Evolutionary conservation across 2,888 invertebrate species (phyloP).

Genomic region (Synanthedon andrenaeformis): DNA sequence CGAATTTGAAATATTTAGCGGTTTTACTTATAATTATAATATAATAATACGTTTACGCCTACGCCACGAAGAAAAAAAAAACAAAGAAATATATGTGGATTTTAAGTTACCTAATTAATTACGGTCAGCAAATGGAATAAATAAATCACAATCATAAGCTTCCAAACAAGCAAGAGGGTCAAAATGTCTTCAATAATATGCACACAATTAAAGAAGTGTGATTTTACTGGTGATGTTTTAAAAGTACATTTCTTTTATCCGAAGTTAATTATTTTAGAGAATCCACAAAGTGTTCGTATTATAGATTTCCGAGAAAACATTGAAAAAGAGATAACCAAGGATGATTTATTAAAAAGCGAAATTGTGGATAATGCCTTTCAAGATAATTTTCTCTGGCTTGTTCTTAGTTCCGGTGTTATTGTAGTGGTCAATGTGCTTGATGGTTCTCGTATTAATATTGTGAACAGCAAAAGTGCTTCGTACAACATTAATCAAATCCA

Average conservation of each 20-base stretch:
- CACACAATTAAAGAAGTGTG: constrained; percentile 13
- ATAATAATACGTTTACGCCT: too few species aligned
- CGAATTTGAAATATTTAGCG: too few species aligned
- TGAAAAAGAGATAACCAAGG: constrained; percentile 11
- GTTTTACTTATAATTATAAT: too few species aligned
- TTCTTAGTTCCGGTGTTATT: constrained; percentile 36
- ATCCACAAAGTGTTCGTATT: constrained; percentile 18
- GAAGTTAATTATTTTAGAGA: constrained; percentile 35
- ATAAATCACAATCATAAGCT: too few species aligned
- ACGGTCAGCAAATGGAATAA: too few species aligned
- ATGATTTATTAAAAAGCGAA: constrained; percentile 22
- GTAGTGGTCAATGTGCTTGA: constrained; percentile 27
- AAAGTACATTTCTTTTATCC: constrained; percentile 36
- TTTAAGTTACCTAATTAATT: too few species aligned
- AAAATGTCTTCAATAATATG: constrained; percentile 14
- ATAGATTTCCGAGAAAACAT: constrained; percentile 21
- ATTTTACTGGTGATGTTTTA: constrained; percentile 11
- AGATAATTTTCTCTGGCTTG: constrained; percentile 38
- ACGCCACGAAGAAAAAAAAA: too few species aligned
- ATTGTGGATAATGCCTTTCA: constrained; percentile 29
- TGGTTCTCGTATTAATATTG: constrained; percentile 23
- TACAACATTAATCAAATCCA: constrained; percentile 32
- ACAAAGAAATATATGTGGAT: too few species aligned
- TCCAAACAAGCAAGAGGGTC: not conserved
- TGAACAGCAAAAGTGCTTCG: constrained; percentile 22